Conservation (phyloP, 2,888 invertebrate species). For the Noctua pronuba region DNA sequence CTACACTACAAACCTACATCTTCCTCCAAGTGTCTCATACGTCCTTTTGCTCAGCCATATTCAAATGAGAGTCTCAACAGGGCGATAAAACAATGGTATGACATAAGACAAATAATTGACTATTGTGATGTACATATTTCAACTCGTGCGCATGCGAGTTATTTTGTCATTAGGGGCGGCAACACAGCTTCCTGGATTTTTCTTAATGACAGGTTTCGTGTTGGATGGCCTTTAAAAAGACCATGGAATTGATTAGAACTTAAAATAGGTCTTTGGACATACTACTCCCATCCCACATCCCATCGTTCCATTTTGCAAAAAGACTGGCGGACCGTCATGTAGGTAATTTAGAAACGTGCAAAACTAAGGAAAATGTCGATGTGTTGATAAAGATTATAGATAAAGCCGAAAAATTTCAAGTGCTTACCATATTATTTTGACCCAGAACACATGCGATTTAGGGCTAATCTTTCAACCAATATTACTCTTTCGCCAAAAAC, state of each 20-base stretch:
- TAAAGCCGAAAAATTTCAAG: too few relatives aligned
- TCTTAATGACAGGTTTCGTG: not conserved
- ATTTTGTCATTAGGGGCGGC: conserved; percentile 42
- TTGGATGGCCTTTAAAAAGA: not conserved
- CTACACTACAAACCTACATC: not conserved
- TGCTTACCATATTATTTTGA: too few relatives aligned
- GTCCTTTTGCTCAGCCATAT: conserved; percentile 23
- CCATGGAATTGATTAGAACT: not conserved
- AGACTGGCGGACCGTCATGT: too few relatives aligned
- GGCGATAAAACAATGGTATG: conserved; percentile 60
- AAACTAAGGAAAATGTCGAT: too few relatives aligned
- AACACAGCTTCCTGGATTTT: not conserved
- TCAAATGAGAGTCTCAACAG: conserved; percentile 45
- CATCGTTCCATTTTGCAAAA: not conserved
- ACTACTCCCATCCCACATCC: not conserved
- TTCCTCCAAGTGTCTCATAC: not conserved
- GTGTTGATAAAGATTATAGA: too few relatives aligned
- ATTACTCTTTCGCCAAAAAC: too few relatives aligned
- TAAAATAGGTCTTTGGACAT: not conserved
- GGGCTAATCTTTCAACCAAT: too few relatives aligned
- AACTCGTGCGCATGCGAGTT: conserved; percentile 26
- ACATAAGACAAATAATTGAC: conserved; percentile 65
- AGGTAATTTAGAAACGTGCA: too few relatives aligned
- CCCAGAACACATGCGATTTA: too few relatives aligned
- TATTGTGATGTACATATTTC: conserved; percentile 57